A percentile compares a stretch with the other conserved stretches of the same genome.
Conservation (phyloP, 1,140 invertebrate species). For the Pemphigus obesinymphae region DNA sequence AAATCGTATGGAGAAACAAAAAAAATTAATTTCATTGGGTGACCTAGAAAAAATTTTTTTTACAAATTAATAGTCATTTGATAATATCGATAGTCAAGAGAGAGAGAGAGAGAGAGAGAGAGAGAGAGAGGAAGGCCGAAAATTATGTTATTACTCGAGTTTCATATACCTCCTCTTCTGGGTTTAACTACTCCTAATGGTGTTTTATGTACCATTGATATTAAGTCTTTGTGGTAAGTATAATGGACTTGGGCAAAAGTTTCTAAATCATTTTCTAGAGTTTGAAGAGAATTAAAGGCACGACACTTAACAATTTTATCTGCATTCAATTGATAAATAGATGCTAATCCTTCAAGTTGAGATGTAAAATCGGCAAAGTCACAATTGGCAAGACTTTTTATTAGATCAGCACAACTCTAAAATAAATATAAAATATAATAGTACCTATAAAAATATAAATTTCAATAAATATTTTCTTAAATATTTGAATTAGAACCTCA, state of each 20-base stretch:
- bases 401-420: conserved; percentile 82
- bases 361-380: conserved; percentile 90
- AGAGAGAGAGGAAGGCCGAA: too few relatives aligned
- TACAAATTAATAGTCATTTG: too few relatives aligned
- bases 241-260: conserved; percentile 71
- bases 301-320: conserved; percentile 93
- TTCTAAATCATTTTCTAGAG: conserved; percentile 85
- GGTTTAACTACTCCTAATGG: conserved; percentile 77
- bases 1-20: conserved; percentile 93
- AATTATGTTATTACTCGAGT: too few relatives aligned
- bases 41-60: conserved; percentile 56
- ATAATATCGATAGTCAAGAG: too few relatives aligned
- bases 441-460: neutral
- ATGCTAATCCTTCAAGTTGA: conserved; percentile 83
- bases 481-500: too few relatives aligned
- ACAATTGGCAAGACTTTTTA: conserved; percentile 68
- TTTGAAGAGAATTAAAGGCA: conserved; percentile 85
- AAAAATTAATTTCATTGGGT: conserved; percentile 89
- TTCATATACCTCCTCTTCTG: conserved; percentile 61
- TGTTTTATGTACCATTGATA: conserved; percentile 82
- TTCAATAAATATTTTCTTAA: too few relatives aligned
- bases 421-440: conserved; percentile 46
- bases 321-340: conserved; percentile 89
- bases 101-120: too few relatives aligned
- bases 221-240: conserved; percentile 75